Conservation (phyloP, 2,888 invertebrate species). For the Hetaerina titia region DNA sequence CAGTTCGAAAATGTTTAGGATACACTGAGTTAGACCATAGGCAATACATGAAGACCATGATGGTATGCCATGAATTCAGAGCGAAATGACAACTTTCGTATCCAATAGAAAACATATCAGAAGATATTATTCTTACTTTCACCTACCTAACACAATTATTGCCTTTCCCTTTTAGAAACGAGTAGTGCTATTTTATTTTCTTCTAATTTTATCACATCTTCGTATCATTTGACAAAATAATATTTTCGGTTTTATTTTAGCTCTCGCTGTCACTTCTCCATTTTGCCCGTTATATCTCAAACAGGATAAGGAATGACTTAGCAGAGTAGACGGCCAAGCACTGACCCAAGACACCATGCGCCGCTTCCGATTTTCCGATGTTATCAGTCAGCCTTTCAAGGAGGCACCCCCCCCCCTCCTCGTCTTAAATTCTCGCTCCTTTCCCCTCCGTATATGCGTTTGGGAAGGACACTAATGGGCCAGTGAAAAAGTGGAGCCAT, state of each 20-base stretch:
- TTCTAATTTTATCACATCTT: no score
- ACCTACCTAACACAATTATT: no score
- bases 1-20: no score
- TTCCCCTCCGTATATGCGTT: neutral
- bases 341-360: constrained; percentile 19
- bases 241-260: neutral
- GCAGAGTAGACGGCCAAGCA: neutral
- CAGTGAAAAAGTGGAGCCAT: neutral
- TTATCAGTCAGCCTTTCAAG: constrained; percentile 8
- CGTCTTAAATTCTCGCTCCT: neutral
- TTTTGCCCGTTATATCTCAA: neutral
- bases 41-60: no score
- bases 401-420: neutral
- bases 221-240: no score
- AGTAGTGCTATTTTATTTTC: no score
- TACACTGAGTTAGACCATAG: no score
- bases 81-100: no score
- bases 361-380: constrained; percentile 60
- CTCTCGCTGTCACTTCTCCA: neutral
- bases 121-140: no score
- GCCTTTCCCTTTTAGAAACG: no score
- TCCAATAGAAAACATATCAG: no score
- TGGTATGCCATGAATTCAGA: no score
- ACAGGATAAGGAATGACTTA: constrained; percentile 50
- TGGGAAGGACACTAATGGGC: constrained; percentile 55